Evolutionary conservation across 2,113 vertebrate species (phyloP).

Genomic region (Podocnemis expansa): DNA sequence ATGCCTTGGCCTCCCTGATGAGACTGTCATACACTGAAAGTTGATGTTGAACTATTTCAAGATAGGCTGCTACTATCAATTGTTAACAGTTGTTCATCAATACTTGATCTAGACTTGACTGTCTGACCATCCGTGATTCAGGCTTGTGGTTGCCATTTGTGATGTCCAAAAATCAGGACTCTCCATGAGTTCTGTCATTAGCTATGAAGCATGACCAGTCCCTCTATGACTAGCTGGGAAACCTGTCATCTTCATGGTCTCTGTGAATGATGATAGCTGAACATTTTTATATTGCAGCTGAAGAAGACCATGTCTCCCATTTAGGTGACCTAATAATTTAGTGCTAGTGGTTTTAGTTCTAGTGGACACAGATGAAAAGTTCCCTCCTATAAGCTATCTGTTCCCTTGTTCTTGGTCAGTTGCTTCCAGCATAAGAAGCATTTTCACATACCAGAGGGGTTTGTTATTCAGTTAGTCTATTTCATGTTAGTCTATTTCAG

Average conservation of each 20-base stretch:
- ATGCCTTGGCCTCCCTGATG: not conserved
- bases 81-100: not conserved
- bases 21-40: rapidly evolving
- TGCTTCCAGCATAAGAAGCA: too few relatives aligned
- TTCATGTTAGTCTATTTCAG: too few relatives aligned
- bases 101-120: not conserved
- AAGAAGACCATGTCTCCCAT: not conserved
- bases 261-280: not conserved
- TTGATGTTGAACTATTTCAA: not conserved
- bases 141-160: not conserved
- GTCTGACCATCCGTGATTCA: not conserved
- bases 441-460: too few relatives aligned
- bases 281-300: not conserved
- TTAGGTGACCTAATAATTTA: too few relatives aligned
- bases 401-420: too few relatives aligned
- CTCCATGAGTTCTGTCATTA: not conserved
- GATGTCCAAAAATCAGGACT: rapidly evolving
- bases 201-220: not conserved
- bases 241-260: not conserved
- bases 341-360: too few relatives aligned
- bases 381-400: too few relatives aligned
- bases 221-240: not conserved
- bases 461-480: too few relatives aligned
- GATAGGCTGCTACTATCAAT: not conserved
- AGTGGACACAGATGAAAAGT: too few relatives aligned